Evolutionary conservation across 2,113 vertebrate genomes (phyloP).

Genomic region (Carettochelys insculpta): DNA sequence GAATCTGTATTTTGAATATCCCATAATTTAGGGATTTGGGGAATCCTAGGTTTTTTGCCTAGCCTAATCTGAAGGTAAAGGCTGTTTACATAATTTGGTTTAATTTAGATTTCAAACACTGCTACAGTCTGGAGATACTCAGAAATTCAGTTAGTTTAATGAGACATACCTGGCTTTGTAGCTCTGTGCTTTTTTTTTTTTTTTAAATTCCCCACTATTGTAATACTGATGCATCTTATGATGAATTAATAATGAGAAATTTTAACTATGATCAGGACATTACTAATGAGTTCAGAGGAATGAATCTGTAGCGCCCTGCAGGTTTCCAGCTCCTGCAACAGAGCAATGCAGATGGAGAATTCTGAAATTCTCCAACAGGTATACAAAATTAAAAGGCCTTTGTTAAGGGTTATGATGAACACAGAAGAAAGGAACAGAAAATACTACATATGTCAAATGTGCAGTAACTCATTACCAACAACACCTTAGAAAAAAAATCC

Average conservation of each 20-base stretch:
- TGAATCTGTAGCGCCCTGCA: rapidly evolving
- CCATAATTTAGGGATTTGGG: neutral
- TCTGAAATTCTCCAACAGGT: neutral
- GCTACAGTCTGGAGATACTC: neutral
- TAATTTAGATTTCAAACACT: neutral
- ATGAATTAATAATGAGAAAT: neutral
- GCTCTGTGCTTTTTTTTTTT: neutral
- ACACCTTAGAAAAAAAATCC: neutral
- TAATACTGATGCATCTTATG: rapidly evolving
- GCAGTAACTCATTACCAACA: neutral
- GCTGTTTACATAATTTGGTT: neutral
- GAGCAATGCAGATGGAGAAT: neutral
- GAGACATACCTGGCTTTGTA: neutral
- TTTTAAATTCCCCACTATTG: neutral
- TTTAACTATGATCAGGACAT: neutral
- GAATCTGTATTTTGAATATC: neutral
- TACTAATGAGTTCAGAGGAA: neutral
- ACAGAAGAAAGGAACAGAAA: neutral
- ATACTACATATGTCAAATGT: neutral
- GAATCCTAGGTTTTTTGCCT: neutral
- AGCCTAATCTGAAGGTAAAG: neutral
- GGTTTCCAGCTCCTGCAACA: neutral
- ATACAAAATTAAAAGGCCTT: neutral
- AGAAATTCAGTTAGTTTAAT: neutral
- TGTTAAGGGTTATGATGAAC: neutral